Evolutionary conservation across 2,113 vertebrate genomes (phyloP).

Genomic region (Trochalopteron elliotii): DNA sequence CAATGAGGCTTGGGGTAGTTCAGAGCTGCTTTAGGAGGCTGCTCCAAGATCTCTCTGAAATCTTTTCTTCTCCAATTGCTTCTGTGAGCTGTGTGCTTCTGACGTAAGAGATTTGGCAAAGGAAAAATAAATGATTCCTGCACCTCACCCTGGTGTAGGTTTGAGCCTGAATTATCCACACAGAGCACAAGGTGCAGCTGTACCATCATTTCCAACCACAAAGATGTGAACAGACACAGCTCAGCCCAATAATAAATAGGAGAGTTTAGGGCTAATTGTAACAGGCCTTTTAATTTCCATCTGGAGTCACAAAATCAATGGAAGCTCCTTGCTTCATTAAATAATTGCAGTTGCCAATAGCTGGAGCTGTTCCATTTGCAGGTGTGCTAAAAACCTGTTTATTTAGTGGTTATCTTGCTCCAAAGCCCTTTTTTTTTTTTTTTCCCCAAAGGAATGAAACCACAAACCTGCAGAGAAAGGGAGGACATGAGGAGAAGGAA

Average conservation of each 20-base stretch:
- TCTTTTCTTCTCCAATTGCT: not conserved
- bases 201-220: not conserved
- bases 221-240: not conserved
- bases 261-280: slow-evolving; percentile 50
- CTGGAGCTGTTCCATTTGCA: not conserved
- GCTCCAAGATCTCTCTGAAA: not conserved
- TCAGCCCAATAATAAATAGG: not conserved
- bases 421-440: not conserved
- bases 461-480: not conserved
- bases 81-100: not conserved
- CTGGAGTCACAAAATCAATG: slow-evolving; percentile 56
- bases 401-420: not conserved
- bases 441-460: not conserved
- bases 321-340: slow-evolving; percentile 44
- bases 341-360: slow-evolving; percentile 26
- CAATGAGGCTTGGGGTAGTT: not conserved
- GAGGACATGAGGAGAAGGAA: not conserved
- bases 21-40: not conserved
- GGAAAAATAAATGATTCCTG: fast-evolving
- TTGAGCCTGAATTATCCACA: not conserved
- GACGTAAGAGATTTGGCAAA: not conserved
- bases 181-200: not conserved
- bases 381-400: not conserved
- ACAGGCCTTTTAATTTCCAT: slow-evolving; percentile 33
- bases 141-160: no score